phyloP scores from a whole-genome alignment of 2,888 invertebrate species.

The Maniola hyperantus region DNA sequence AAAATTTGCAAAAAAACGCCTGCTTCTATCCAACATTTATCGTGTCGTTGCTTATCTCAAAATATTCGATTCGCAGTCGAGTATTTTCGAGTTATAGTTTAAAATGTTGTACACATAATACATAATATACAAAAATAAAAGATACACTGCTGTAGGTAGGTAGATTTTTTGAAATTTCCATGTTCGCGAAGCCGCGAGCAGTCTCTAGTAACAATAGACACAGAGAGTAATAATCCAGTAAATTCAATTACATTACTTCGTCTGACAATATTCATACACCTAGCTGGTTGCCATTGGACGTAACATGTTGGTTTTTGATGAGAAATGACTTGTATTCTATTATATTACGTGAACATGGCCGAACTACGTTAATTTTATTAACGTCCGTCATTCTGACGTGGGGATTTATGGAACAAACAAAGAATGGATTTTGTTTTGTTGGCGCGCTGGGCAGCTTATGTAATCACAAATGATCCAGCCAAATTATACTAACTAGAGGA shows the following conservation, averaged over 20 bases:
- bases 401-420: constrained; percentile 12
- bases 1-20: no score
- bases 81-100: no score
- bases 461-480: constrained; percentile 5
- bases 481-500: neutral
- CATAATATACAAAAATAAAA: no score
- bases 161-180: no score
- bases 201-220: no score
- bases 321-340: constrained; percentile 12
- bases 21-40: no score
- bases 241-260: constrained; percentile 1
- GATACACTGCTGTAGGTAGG: no score
- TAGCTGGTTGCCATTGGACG: neutral
- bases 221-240: neutral
- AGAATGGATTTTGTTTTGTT: constrained; percentile 7
- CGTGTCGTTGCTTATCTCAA: no score
- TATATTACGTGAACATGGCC: constrained; percentile 15
- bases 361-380: constrained; percentile 19
- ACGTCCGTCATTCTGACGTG: constrained; percentile 16
- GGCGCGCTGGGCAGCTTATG: constrained; percentile 8
- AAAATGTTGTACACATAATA: no score
- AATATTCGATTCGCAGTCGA: no score
- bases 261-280: constrained; percentile 1
- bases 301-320: constrained; percentile 6
- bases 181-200: no score